These are phyloP conservation scores for Petrolisthes manimaculis DNA, from an alignment of 2,888 invertebrate genomes.

Conservation along the genomic window DNA sequence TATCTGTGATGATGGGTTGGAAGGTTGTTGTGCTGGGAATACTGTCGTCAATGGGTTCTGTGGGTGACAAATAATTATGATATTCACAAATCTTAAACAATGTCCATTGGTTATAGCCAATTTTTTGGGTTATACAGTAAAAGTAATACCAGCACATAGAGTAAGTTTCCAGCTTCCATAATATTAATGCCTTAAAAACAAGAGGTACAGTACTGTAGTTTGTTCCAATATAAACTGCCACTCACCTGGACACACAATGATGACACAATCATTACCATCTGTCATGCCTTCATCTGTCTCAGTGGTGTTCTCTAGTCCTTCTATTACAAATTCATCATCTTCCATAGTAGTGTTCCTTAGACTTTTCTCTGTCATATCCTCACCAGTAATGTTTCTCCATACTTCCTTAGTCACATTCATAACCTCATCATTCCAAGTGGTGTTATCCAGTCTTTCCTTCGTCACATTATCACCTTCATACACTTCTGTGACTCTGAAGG, in stretches of 20 bases:
- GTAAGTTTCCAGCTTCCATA: too few relatives aligned
- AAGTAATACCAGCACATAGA: too few relatives aligned
- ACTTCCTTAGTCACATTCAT: conserved; percentile 1
- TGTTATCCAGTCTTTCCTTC: not conserved
- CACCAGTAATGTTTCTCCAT: not conserved
- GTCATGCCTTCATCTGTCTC: not conserved
- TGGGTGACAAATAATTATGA: too few relatives aligned
- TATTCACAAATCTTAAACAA: too few relatives aligned
- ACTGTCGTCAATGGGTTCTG: too few relatives aligned
- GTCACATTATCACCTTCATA: not conserved
- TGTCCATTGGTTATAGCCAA: too few relatives aligned
- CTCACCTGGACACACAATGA: conserved; percentile 39
- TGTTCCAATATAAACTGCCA: not conserved
- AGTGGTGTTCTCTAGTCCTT: not conserved
- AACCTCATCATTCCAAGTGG: not conserved
- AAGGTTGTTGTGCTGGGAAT: not conserved
- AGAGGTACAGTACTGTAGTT: too few relatives aligned
- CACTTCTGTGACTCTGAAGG: not conserved
- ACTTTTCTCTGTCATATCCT: not conserved
- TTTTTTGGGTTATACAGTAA: too few relatives aligned
- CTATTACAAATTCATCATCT: not conserved
- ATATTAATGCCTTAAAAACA: too few relatives aligned
- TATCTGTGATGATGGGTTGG: not conserved
- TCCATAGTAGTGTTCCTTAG: not conserved
- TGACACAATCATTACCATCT: conserved; percentile 22